Percentiles rank a stretch among this genome's conserved stretches.
These are phyloP conservation scores for Apis florea DNA, from an alignment of 1,140 invertebrate genomes.

Conservation along the genomic window DNA sequence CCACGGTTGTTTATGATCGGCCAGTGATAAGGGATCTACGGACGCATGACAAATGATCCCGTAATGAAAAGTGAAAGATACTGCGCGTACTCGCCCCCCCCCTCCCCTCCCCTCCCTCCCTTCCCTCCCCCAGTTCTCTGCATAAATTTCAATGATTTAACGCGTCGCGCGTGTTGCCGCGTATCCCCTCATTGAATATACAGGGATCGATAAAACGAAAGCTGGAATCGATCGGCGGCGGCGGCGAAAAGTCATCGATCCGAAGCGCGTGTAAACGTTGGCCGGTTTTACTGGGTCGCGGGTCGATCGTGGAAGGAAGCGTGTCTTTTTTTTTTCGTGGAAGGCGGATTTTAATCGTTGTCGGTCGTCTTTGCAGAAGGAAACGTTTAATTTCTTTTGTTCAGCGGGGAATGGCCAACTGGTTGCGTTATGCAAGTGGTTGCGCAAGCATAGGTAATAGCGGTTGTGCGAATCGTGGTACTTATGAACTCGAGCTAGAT, in stretches of 20 bases:
- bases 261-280: constrained; percentile 21
- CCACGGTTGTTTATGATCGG: constrained; percentile 80
- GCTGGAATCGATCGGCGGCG: constrained; percentile 31
- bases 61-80: constrained; percentile 82
- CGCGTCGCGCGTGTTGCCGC: constrained; percentile 72
- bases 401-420: background rate
- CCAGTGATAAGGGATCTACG: constrained; percentile 80
- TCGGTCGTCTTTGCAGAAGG: background rate
- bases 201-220: constrained; percentile 74
- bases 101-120: too few species aligned
- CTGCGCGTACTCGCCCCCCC: constrained; percentile 66
- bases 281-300: constrained; percentile 28
- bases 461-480: background rate
- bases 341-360: constrained; percentile 3
- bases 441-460: constrained; percentile 23
- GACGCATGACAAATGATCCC: constrained; percentile 80
- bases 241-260: constrained; percentile 64
- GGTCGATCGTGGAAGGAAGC: background rate
- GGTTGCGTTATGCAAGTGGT: constrained; percentile 19
- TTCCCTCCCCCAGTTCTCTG: constrained; percentile 61
- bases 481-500: background rate
- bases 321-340: too few species aligned
- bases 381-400: constrained; percentile 18
- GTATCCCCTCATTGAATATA: constrained; percentile 75
- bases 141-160: constrained; percentile 82